phyloP scores from a whole-genome alignment of 2,797 vertebrate genomes.

The Cyprinodon diabolis region DNA sequence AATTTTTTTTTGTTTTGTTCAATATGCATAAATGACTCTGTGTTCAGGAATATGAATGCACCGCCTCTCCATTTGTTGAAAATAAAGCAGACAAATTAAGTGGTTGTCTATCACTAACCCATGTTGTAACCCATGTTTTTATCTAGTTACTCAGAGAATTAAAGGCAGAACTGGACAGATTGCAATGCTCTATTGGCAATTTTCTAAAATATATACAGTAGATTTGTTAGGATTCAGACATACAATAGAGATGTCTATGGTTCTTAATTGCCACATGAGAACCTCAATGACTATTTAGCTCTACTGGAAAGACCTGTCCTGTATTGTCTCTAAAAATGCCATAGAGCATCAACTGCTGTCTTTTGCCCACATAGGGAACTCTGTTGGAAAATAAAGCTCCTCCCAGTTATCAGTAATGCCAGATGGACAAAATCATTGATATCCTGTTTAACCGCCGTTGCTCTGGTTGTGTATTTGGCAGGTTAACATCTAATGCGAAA shows the following conservation, averaged over 20 bases:
- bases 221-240: too few species aligned
- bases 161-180: not conserved
- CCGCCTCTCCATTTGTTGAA: not conserved
- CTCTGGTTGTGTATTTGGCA: not conserved
- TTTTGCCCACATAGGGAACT: not conserved
- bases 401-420: not conserved
- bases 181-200: not conserved
- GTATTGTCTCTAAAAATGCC: not conserved
- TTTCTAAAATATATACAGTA: too few species aligned
- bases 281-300: too few species aligned
- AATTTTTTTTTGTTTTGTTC: not conserved
- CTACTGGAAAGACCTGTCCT: not conserved
- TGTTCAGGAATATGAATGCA: conserved; percentile 14
- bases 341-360: not conserved
- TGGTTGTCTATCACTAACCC: not conserved
- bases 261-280: not conserved
- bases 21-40: conserved; percentile 5
- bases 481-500: too few species aligned
- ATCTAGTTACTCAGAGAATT: not conserved
- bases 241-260: too few species aligned
- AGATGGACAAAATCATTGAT: too few species aligned
- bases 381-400: not conserved
- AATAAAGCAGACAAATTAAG: conserved; percentile 3
- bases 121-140: not conserved
- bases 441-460: not conserved